phyloP scores from a whole-genome alignment of 2,888 invertebrate genomes.

The Trissolcus brochymenae region DNA sequence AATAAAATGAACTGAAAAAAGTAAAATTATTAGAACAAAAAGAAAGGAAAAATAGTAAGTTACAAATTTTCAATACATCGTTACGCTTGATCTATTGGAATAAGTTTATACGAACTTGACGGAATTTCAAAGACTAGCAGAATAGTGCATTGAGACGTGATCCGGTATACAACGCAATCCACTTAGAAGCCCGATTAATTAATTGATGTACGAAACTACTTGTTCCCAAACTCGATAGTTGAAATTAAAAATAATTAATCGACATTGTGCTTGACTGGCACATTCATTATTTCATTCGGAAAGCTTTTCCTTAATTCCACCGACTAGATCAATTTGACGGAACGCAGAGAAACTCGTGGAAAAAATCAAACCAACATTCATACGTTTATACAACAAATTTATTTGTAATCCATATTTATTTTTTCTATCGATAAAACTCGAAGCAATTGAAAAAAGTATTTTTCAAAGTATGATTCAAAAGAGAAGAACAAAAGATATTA shows the following conservation, averaged over 20 bases:
- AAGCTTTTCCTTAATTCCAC: not conserved
- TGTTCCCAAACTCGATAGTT: slow-evolving; percentile 41
- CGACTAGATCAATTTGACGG: not conserved
- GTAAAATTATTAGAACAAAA: no score
- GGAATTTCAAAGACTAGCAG: slow-evolving; percentile 38
- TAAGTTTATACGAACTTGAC: not conserved
- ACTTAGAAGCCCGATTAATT: slow-evolving; percentile 54
- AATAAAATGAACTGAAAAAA: no score
- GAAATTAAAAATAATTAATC: slow-evolving; percentile 50
- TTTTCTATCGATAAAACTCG: slow-evolving; percentile 14
- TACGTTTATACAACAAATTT: slow-evolving; percentile 24
- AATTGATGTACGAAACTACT: slow-evolving; percentile 52
- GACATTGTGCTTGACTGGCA: slow-evolving; percentile 6
- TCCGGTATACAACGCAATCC: slow-evolving; percentile 51
- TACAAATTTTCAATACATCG: not conserved
- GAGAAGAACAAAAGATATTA: not conserved
- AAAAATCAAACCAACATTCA: no score
- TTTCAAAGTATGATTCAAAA: slow-evolving; percentile 19
- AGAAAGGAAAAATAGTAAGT: no score
- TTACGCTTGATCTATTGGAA: not conserved
- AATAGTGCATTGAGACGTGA: slow-evolving; percentile 45
- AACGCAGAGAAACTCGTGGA: not conserved
- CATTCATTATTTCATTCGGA: slow-evolving; percentile 13
- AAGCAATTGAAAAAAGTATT: slow-evolving; percentile 21
- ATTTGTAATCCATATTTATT: slow-evolving; percentile 19